A percentile compares a stretch with the other conserved stretches of the same genome.
Evolutionary conservation across 2,797 vertebrate genomes (phyloP).

Genomic region (Leptoclinus maculatus): DNA sequence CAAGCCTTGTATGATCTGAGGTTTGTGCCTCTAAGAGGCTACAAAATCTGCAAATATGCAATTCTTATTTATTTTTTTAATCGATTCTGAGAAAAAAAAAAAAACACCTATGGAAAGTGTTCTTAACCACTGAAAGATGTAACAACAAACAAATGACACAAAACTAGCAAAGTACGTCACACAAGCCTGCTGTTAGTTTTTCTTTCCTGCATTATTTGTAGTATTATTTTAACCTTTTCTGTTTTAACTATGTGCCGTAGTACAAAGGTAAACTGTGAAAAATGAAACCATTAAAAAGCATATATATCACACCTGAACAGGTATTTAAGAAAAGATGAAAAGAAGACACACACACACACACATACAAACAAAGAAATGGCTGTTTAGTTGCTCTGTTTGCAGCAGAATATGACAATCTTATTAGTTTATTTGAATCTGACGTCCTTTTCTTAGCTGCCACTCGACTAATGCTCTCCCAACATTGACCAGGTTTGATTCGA

Average conservation of each 20-base stretch:
- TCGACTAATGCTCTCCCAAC: constrained; percentile 56
- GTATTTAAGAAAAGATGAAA: constrained; percentile 59
- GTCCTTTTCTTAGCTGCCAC: constrained; percentile 83
- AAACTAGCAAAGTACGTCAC: constrained; percentile 78
- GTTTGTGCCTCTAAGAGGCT: constrained; percentile 91
- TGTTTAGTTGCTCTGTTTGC: constrained; percentile 91
- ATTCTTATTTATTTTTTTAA: constrained; percentile 93
- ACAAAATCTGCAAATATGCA: constrained; percentile 96
- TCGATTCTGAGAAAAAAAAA: constrained; percentile 82
- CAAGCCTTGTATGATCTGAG: constrained; percentile 87
- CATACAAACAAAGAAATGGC: constrained; percentile 74
- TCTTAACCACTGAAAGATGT: constrained; percentile 92
- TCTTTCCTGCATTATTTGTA: constrained; percentile 60
- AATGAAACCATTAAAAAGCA: constrained; percentile 78
- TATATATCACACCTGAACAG: constrained; percentile 84
- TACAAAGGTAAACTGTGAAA: constrained; percentile 92
- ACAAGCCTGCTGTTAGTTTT: constrained; percentile 83
- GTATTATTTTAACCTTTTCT: constrained; percentile 65
- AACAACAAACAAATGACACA: constrained; percentile 81
- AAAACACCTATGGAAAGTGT: constrained; percentile 90
- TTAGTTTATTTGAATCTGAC: constrained; percentile 94
- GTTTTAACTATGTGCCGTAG: constrained; percentile 85
- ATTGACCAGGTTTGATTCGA: constrained; percentile 38
- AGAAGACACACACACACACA: constrained; percentile 27
- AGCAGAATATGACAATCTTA: constrained; percentile 99